Base-by-base conservation (phyloP, 2,888 invertebrate genomes). In the Aelia acuminata region DNA sequence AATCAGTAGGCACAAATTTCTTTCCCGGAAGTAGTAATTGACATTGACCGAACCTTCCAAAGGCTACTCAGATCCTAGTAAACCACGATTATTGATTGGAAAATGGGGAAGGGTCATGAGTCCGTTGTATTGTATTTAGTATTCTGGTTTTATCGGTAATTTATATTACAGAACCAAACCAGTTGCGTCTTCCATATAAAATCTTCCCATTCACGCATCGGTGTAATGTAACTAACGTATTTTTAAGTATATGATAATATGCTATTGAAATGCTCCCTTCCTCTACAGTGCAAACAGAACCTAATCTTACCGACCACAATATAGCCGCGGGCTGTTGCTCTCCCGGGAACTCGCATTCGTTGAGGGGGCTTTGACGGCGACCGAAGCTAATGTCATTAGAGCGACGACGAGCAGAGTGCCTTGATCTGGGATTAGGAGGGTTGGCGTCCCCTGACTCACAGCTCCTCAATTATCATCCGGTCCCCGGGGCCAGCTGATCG, bases 401-500 rank as follows among this genome's bases (percentile, higher is more conserved):
- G 31, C 31, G 26, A 57, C n/a, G n/a, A 5, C 31, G 18, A 63
- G 57, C 26, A 2, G n/a, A 57, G 26, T 13, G 63, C 63, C 63
- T 63, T 63, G 63, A 63, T 63, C 63, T 63, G 63, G 63, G 63
- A 63, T 63, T 63, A 63, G 57, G 57, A 10, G 57, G 57, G 26
- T 57, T 63, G 18, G 63, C 15, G 5, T 22, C 63, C 63, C 63
- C 31, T 31, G 31, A 63, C 63, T 63, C 63, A 63, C 63, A 63
- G 63, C 63, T 63, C 7, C 31, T 63, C 63, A 63, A 63, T 63
- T 63, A 63, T 63, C 63, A 63, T 35, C 63, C 15, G 31, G 63
- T 63, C 63, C 63, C 63, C 63, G 4, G 63, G 31, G 63, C 2
- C 18, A 63, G 63, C 63, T 63, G 63, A 63, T 63, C 63, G 63